phyloP scores from a whole-genome alignment of 2,797 vertebrate species.

The Helostoma temminkii region DNA sequence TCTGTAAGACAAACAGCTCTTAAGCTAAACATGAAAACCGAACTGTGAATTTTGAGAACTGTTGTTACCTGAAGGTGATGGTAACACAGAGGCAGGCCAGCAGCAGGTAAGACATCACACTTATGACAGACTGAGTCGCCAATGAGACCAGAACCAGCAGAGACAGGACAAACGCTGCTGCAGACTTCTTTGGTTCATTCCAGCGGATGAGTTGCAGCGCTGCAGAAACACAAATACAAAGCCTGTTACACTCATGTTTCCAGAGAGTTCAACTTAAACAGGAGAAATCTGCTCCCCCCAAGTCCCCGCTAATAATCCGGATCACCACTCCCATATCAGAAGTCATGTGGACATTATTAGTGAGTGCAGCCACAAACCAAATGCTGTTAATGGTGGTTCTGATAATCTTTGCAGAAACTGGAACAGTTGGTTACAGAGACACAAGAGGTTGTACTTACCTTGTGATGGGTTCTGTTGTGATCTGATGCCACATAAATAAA shows the following conservation, averaged over 20 bases:
- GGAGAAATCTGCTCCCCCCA: no score
- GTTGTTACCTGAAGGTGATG: conserved; percentile 89
- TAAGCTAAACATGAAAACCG: no score
- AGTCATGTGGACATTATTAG: conserved; percentile 15
- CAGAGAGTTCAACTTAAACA: no score
- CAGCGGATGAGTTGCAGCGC: conserved; percentile 92
- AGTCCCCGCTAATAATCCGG: conserved; percentile 2
- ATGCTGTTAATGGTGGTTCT: not conserved
- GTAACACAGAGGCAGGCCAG: conserved; percentile 92
- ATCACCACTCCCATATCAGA: not conserved
- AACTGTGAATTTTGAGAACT: not conserved
- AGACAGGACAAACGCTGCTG: conserved; percentile 86
- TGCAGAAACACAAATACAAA: conserved; percentile 57
- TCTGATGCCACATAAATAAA: no score
- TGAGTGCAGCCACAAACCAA: not conserved
- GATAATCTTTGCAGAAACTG: not conserved
- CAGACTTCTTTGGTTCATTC: conserved; percentile 92
- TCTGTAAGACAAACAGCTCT: no score
- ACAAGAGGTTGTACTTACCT: no score
- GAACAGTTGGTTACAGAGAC: no score
- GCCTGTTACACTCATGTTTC: not conserved
- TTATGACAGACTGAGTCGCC: conserved; percentile 95
- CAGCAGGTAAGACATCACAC: conserved; percentile 92
- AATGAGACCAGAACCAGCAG: conserved; percentile 92
- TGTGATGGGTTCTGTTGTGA: no score